Evolutionary conservation across 53 echinoderm and acorn worm genomes (phyloP), one percentile per base, ranked within the genome.

Genomic region (Echinarachnius parma): DNA sequence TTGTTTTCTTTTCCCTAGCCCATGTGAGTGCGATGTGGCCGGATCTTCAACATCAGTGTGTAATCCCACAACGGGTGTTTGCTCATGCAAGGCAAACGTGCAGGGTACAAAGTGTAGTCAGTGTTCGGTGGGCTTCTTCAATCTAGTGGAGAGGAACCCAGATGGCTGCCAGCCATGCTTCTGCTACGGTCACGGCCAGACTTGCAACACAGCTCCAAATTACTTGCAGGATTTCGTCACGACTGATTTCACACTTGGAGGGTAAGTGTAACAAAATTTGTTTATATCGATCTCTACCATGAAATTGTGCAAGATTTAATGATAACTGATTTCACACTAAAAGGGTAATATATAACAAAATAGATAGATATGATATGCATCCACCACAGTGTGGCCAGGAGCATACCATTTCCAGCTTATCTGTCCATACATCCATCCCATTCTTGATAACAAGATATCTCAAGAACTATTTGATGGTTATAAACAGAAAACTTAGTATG

Each of bases 141-240:
- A 98, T 66, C 83, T 98, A 4, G 62, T 74, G 19, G 8, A 37
- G 11, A 24, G 48, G 10, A 91, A 98, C 28, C 78, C 82, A 27
- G 32, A 54, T 44, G 98, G 91, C 16, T 98, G 98, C 59, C 98
- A 98, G 58, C 67, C 70, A 2, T 98, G 98, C 54, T 98, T 90
- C 75, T 98, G 98, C 60, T 88, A 76, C 35, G 72, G 80, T 23
- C 98, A 98, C 56, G 80, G 82, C 9, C 16, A 34, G 21, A 64
- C 72, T 20, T 98, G 98, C 75, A 66, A 71, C 10, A 34, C 62
- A 14, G 88, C 98, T 4, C 77, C 87, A 28, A 81, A 78, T 50
- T 91, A 78, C 46, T 75, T 88, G 3, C 68, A 79, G 28, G 67
- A 83, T 2, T 52, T 31, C 10, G 53, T 98, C 26, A 69, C 47